Percentiles rank a stretch among this genome's conserved stretches.
Conservation (phyloP, 1,140 invertebrate genomes). For the Anoplophora glabripennis region DNA sequence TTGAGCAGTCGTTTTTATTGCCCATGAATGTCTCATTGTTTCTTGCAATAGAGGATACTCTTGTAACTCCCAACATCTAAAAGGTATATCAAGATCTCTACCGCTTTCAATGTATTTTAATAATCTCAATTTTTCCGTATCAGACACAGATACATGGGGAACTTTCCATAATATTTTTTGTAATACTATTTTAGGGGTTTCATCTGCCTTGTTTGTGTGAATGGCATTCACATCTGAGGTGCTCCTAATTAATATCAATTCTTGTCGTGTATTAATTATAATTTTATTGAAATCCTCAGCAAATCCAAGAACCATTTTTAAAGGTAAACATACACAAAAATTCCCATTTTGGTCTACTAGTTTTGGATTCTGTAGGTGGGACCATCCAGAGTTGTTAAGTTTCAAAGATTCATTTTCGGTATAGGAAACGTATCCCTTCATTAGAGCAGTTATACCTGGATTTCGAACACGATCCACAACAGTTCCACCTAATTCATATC, state of each 20-base stretch:
- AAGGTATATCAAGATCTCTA: conserved; percentile 33
- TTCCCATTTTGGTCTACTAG: too few relatives aligned
- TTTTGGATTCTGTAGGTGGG: too few relatives aligned
- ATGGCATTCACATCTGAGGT: conserved; percentile 20
- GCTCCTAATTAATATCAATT: conserved; percentile 25
- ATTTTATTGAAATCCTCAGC: conserved; percentile 23
- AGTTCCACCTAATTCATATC: too few relatives aligned
- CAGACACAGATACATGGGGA: not conserved
- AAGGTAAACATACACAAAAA: conserved; percentile 24
- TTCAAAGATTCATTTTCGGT: too few relatives aligned
- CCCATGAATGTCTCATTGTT: conserved; percentile 26
- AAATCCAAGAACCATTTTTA: conserved; percentile 21
- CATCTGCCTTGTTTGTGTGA: conserved; percentile 4
- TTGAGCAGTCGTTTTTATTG: conserved; percentile 27
- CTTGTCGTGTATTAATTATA: conserved; percentile 24
- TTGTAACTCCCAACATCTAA: conserved; percentile 42
- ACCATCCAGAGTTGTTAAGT: too few relatives aligned
- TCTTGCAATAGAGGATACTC: conserved; percentile 36
- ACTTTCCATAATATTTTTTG: not conserved
- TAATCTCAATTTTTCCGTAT: conserved; percentile 22
- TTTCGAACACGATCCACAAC: too few relatives aligned
- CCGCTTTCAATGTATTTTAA: conserved; percentile 23
- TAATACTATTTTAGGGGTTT: conserved; percentile 18
- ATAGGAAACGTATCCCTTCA: too few relatives aligned
- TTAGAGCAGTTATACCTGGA: too few relatives aligned